phyloP scores from a whole-genome alignment of 2,888 invertebrate genomes.

The Pherbina coryleti region DNA sequence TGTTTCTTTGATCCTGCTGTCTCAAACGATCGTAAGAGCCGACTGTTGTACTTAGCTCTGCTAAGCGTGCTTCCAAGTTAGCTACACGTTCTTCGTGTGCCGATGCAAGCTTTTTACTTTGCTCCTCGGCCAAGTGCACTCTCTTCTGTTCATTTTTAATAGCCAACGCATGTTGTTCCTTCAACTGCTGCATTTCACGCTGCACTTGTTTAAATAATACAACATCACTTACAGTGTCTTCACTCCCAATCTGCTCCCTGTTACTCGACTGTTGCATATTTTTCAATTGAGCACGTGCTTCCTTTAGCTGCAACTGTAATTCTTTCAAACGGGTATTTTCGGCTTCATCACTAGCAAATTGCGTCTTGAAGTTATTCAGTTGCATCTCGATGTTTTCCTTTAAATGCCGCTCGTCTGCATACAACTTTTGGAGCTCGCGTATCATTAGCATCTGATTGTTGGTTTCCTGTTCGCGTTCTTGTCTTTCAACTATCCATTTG shows the following conservation, averaged over 20 bases:
- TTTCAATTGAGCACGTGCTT: slow-evolving; percentile 75
- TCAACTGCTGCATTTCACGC: slow-evolving; percentile 79
- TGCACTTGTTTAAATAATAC: slow-evolving; percentile 75
- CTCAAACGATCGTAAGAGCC: slow-evolving; percentile 82
- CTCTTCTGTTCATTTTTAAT: slow-evolving; percentile 82
- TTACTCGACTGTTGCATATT: slow-evolving; percentile 71
- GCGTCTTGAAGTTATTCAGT: slow-evolving; percentile 71
- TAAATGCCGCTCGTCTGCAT: slow-evolving; percentile 80
- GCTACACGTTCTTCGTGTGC: slow-evolving; percentile 84
- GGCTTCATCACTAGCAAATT: slow-evolving; percentile 66
- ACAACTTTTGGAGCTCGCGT: slow-evolving; percentile 82
- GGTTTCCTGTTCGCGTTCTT: slow-evolving; percentile 85
- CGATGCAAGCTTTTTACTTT: slow-evolving; percentile 76
- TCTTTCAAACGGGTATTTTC: slow-evolving; percentile 69
- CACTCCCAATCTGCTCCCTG: slow-evolving; percentile 21
- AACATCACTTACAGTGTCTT: slow-evolving; percentile 69
- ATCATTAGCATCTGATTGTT: slow-evolving; percentile 83
- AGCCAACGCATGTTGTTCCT: slow-evolving; percentile 78
- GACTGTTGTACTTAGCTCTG: slow-evolving; percentile 83
- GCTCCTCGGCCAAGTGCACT: slow-evolving; percentile 79
- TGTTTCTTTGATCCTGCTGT: slow-evolving; percentile 79
- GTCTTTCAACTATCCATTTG: slow-evolving; percentile 81
- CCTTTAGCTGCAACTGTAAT: slow-evolving; percentile 76
- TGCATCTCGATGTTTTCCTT: slow-evolving; percentile 81
- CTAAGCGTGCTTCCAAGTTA: slow-evolving; percentile 80